Conservation (phyloP, 2,113 vertebrate genomes). For the Phocoena sinus region DNA sequence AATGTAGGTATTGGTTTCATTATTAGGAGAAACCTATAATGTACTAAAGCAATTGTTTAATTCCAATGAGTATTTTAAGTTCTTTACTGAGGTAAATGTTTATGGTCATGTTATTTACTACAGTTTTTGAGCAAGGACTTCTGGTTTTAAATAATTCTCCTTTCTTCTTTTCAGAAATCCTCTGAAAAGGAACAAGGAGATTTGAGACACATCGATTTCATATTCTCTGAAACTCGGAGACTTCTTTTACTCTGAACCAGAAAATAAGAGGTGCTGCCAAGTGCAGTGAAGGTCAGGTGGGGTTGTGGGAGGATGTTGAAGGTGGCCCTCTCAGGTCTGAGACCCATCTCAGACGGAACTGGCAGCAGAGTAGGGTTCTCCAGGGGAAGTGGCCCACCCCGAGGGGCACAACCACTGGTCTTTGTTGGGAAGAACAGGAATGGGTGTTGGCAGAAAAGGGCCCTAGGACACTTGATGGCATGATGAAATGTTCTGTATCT, state of each 20-base stretch:
- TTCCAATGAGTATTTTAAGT: not conserved
- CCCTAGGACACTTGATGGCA: not conserved
- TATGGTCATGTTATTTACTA: not conserved
- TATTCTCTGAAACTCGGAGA: not conserved
- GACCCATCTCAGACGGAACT: not conserved
- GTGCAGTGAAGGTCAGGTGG: not conserved
- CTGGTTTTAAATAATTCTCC: not conserved
- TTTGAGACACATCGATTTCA: not conserved
- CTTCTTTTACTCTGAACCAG: not conserved
- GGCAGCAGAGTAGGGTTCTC: not conserved
- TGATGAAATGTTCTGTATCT: not conserved
- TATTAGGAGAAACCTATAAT: not conserved
- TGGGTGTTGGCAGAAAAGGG: not conserved
- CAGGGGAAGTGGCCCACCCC: not conserved
- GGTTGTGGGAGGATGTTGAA: not conserved
- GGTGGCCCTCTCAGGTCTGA: not conserved
- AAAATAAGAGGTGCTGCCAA: not conserved
- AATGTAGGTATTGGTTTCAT: not conserved
- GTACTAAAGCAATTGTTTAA: not conserved
- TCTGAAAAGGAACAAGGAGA: constrained; percentile 1
- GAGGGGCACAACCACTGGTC: not conserved
- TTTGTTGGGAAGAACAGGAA: not conserved
- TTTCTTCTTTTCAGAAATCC: constrained; percentile 24
- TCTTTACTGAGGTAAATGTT: not conserved
- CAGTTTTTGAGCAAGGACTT: not conserved